Evolutionary conservation across 30 jellyfish, hydroid and myxozoan species (phyloP), one percentile per base, ranked within the genome.

Genomic region (Haliclystus octoradiatus): DNA sequence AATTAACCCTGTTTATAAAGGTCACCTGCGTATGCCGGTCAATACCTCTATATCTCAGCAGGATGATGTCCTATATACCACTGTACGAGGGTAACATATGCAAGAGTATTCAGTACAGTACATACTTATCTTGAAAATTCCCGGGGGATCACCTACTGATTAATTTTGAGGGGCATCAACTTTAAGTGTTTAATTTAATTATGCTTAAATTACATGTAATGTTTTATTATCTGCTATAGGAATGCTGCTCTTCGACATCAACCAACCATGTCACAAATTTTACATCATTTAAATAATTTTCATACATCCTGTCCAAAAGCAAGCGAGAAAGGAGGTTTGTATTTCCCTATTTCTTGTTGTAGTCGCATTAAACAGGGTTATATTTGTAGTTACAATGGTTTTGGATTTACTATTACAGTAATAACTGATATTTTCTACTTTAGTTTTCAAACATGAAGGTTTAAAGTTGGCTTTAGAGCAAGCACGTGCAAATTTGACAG

Each of bases 371-470:
- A n/a, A n/a, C n/a, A n/a, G n/a, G n/a, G n/a, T n/a, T n/a, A n/a
- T n/a, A n/a, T n/a, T n/a, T n/a, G n/a, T n/a, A n/a, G n/a, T n/a
- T n/a, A n/a, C n/a, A n/a, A n/a, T n/a, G n/a, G n/a, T n/a, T n/a
- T n/a, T n/a, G n/a, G n/a, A n/a, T n/a, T n/a, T n/a, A n/a, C n/a
- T n/a, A n/a, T n/a, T n/a, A n/a, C n/a, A n/a, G n/a, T n/a, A n/a
- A n/a, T n/a, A n/a, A n/a, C 19, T 13, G 12, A 12, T 0, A 4
- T 30, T 35, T 22, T 65, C 49, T 26, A 31, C 32, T 73, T 34
- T 33, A 73, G 97, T 88, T 0, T 88, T 88, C 88, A 76, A 80
- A 33, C 80, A 66, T 35, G 97, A 88, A 26, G 69, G 89, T 62
- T 57, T 88, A 31, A 77, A 91, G 23, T 70, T 62, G 66, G 94